Evolutionary conservation across 2,797 vertebrate genomes (phyloP).

Genomic region (Enteromius trimaculatus): DNA sequence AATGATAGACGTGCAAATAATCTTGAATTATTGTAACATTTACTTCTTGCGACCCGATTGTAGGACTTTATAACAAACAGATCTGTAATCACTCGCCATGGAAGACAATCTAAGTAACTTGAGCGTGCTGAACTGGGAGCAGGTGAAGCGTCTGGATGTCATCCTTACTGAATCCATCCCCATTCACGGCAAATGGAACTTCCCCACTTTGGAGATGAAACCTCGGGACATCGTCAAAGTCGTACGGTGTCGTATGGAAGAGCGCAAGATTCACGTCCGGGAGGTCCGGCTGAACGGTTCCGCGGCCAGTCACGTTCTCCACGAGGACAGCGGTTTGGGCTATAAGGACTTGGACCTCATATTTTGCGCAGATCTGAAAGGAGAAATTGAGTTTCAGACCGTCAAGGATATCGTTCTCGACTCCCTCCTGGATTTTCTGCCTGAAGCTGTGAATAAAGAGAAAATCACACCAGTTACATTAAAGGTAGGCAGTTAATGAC

Average conservation of each 20-base stretch:
- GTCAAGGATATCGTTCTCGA: conserved; percentile 96
- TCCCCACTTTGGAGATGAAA: conserved; percentile 95
- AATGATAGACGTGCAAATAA: neutral
- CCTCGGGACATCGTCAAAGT: conserved; percentile 94
- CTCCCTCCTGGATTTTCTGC: conserved; percentile 95
- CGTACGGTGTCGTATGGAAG: conserved; percentile 91
- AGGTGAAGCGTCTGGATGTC: conserved; percentile 94
- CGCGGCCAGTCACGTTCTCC: conserved; percentile 95
- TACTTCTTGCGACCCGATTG: neutral
- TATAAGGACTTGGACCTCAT: conserved; percentile 99
- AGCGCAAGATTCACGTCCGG: conserved; percentile 87
- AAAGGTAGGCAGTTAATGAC: conserved; percentile 81
- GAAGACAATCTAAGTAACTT: conserved; percentile 83
- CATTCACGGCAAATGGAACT: conserved; percentile 96
- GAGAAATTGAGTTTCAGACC: conserved; percentile 93
- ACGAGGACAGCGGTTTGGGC: conserved; percentile 95
- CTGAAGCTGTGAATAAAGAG: conserved; percentile 96
- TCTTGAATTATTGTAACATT: conserved; percentile 5
- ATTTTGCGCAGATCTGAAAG: conserved; percentile 93
- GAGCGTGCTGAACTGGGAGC: conserved; percentile 96
- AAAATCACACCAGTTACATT: conserved; percentile 95
- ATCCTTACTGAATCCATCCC: conserved; percentile 94
- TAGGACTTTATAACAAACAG: conserved; percentile 42
- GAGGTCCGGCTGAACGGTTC: conserved; percentile 96
- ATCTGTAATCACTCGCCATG: conserved; percentile 74